phyloP scores from a whole-genome alignment of 2,797 vertebrate species.

The Leptodactylus fallax region DNA sequence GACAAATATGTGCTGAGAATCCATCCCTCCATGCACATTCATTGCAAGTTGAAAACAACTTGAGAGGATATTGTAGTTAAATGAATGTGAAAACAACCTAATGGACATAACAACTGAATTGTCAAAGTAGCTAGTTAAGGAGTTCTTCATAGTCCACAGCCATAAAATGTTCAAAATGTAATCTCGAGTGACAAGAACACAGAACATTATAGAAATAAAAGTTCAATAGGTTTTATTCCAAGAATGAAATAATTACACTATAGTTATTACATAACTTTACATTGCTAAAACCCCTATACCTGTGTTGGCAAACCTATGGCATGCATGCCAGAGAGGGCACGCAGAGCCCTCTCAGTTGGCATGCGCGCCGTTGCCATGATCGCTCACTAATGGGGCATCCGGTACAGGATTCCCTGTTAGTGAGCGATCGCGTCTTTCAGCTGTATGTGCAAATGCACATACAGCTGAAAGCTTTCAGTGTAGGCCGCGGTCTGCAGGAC shows the following conservation, averaged over 20 bases:
- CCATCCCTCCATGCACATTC: conserved; percentile 1
- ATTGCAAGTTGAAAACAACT: conserved; percentile 30
- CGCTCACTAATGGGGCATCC: no score
- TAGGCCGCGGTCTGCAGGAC: no score
- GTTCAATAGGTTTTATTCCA: no score
- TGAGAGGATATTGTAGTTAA: conserved; percentile 6
- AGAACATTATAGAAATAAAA: background rate
- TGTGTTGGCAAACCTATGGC: no score
- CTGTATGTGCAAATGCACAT: no score
- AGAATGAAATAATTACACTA: background rate
- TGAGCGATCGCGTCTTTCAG: no score
- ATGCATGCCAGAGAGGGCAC: no score
- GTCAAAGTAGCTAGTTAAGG: background rate
- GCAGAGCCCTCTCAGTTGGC: no score
- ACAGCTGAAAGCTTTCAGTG: no score
- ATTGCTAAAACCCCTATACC: background rate
- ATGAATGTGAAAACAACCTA: conserved; percentile 7
- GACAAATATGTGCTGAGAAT: conserved; percentile 7
- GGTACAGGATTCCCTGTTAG: no score
- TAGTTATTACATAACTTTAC: background rate
- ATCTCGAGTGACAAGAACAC: background rate
- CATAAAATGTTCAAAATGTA: background rate
- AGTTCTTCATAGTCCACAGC: background rate
- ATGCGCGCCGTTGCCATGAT: no score
- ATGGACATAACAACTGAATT: background rate